Base-by-base conservation (phyloP, 2,888 invertebrate genomes). In the Elmis aenea region DNA sequence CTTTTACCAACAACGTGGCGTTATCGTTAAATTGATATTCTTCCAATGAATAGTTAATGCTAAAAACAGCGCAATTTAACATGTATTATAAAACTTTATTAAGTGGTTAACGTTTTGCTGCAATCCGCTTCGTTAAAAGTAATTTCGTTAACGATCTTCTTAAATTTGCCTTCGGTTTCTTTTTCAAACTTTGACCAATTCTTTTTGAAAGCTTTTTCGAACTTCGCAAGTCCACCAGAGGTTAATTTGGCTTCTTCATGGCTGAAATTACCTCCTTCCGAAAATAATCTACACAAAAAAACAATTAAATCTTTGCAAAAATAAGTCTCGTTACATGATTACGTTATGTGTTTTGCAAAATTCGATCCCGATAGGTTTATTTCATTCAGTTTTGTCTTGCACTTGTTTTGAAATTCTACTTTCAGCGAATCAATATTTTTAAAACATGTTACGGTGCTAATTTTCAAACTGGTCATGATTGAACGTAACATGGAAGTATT, bases 181-280 rank as follows among this genome's bases (percentile, higher is more conserved):
- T 39, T 43, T 15, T 26, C 20, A 16, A n/a, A n/a, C n/a, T n/a
- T n/a, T n/a, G n/a, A n/a, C 1, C 34, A 31, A 13, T 43, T 41
- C 13, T 40, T 47, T 3, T 41, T 44, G 16, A 38, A 21, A 5
- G 9, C 12, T 40, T 40, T 44, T n/a, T 46, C 40, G 5, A 45
- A 24, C 14, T 38, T 26, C 21, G 30, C 39, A 16, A 51, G 24
- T 5, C 38, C 34, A 3, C 33, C 30, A 5, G 32, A 30, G 2
- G 37, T 22, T 9, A 22, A 2, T 44, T 52, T 55, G 5, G 46
- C 45, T 52, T 62, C 60, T 2, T 51, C 52, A 1, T 41, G 22
- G 29, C 45, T 44, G 38, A 52, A 62, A 41, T 55, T 59, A 13
- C 62, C 64, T 12, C 45, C 49, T 42, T 62, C 62, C 3, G 45